Conservation (phyloP, 2,797 vertebrate genomes). For the Mycteria americana region DNA sequence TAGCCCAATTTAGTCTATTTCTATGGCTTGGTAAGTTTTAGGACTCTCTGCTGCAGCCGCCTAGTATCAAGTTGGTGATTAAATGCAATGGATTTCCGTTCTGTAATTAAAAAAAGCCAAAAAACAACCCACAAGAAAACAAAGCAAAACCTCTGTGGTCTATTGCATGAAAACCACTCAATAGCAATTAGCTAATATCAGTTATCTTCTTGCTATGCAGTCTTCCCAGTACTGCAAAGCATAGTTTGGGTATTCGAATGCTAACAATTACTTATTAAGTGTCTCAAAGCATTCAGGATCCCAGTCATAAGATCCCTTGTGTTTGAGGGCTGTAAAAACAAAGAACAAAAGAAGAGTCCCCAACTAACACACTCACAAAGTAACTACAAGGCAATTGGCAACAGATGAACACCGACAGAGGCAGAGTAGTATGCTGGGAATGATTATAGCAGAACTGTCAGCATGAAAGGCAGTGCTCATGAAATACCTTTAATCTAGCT, state of each 20-base stretch:
- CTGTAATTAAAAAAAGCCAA: background rate
- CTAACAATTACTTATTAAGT: slow-evolving; percentile 25
- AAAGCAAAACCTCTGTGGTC: background rate
- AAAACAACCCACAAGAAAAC: background rate
- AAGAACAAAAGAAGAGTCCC: slow-evolving; percentile 38
- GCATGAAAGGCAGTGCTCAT: slow-evolving; percentile 33
- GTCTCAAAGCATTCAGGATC: background rate
- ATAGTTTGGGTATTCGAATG: background rate
- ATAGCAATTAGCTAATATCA: slow-evolving; percentile 1
- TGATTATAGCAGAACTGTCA: slow-evolving; percentile 48
- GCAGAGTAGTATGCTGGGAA: slow-evolving; percentile 37
- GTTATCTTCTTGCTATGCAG: background rate
- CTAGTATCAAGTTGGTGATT: background rate
- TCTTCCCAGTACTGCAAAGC: background rate
- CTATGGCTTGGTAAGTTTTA: background rate
- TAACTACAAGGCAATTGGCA: slow-evolving; percentile 59
- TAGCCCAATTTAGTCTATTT: background rate
- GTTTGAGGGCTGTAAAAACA: slow-evolving; percentile 4
- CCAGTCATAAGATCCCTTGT: background rate
- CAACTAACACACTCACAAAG: background rate
- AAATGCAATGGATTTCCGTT: background rate
- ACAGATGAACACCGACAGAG: slow-evolving; percentile 35
- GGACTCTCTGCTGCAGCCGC: background rate
- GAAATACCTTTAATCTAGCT: slow-evolving; percentile 45
- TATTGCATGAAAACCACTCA: background rate